A percentile compares a stretch with the other conserved stretches of the same genome.
Conservation (phyloP, 2,113 vertebrate species). For the Sialia sialis region DNA sequence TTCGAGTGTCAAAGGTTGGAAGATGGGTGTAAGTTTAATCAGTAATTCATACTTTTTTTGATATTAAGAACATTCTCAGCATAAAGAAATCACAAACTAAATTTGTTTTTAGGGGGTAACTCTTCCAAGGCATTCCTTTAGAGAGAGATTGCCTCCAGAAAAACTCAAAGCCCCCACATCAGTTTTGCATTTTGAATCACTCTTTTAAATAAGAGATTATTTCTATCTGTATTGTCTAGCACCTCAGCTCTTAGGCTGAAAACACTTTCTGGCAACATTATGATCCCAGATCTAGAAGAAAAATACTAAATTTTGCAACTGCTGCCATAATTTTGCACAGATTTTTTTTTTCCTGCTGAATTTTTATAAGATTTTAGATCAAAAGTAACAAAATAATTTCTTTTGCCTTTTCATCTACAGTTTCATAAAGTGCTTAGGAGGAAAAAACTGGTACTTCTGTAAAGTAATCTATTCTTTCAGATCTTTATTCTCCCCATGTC, state of each 20-base stretch:
- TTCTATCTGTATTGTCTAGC: background rate
- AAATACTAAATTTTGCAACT: background rate
- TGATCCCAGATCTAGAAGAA: background rate
- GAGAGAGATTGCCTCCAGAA: background rate
- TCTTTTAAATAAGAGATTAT: background rate
- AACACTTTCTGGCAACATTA: background rate
- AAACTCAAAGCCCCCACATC: background rate
- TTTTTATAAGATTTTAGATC: fast-evolving
- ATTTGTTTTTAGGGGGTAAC: background rate
- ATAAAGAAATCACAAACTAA: background rate
- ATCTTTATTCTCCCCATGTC: background rate
- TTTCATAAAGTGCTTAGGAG: background rate
- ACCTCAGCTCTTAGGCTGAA: background rate
- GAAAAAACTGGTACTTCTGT: background rate
- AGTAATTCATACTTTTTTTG: background rate
- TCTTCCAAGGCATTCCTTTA: background rate
- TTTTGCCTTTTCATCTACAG: background rate
- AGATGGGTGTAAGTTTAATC: background rate
- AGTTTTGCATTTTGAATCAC: background rate
- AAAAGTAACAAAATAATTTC: background rate
- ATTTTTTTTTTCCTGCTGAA: background rate
- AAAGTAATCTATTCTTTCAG: background rate
- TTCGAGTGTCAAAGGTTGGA: background rate
- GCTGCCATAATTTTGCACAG: background rate
- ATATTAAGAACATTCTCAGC: background rate